Evolutionary conservation across 2,797 vertebrate species (phyloP), one percentile per base, ranked within the genome.

Genomic region (Astyanax mexicanus): DNA sequence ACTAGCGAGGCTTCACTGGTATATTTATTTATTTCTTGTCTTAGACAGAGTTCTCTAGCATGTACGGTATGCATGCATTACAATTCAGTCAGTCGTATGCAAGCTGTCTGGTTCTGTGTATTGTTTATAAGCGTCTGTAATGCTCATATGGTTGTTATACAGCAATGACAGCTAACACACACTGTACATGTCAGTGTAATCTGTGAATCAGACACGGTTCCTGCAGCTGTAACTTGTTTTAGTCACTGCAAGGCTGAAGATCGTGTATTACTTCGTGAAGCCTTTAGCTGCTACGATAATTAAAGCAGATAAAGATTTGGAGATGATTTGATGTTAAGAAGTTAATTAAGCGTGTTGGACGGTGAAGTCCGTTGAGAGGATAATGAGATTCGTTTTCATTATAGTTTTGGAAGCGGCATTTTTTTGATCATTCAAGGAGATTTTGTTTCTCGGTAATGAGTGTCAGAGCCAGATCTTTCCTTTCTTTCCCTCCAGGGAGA

Each of bases 261-360:
- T 54, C 23, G 7, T n/a, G 23, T 12, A 27, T 54, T 25, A 13
- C 23, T 27, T 54, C 11, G 25, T 51, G 23, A 57, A 8, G 6
- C 3, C 54, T 32, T 32, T 29, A 32, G 27, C 27, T 27, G 7
- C 54, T 32, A n/a, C 32, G 25, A 57, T 29, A 57, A 32, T 32
- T 57, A 57, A 32, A 21, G 15, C 54, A 29, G 54, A 32, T 57
- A 17, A 57, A 15, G 25, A 15, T 44, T 70, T 27, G 4, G 49
- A 72, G 21, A 40, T 40, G 2, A 40, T 49, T 64, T 29, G 45
- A 62, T 62, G 35, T 64, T 35, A 35, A 40, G 35, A 61, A 61
- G 13, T 61, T 49, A 61, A 61, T 72, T 61, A 72, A 52, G 35
- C 0, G 2, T 57, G 25, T 17, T 25, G 52, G 11, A 27, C 45